Evolutionary conservation across 2,113 vertebrate species (phyloP).

Genomic region (Syngnathus scovelli): DNA sequence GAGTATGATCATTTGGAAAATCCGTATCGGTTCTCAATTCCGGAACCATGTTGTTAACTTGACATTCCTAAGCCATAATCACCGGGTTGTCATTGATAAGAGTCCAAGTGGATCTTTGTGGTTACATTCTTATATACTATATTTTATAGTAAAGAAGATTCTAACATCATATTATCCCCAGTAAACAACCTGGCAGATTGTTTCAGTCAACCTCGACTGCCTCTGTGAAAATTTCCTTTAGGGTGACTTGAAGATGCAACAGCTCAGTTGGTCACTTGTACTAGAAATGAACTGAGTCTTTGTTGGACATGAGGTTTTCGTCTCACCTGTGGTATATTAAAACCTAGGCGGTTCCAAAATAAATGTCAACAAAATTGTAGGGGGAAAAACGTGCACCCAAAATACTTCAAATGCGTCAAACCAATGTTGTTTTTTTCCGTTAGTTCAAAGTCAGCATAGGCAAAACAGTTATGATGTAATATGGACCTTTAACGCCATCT

Average conservation of each 20-base stretch:
- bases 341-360: conserved; percentile 18
- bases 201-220: background rate
- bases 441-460: background rate
- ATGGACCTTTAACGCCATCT: too few relatives aligned
- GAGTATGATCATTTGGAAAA: background rate
- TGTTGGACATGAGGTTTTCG: background rate
- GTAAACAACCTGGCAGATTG: background rate
- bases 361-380: conserved; percentile 30
- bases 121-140: background rate
- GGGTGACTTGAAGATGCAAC: background rate
- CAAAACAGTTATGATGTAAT: background rate
- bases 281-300: background rate
- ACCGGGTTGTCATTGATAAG: conserved; percentile 2
- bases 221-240: background rate
- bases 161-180: background rate
- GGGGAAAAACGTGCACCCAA: background rate
- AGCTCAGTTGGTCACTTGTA: background rate
- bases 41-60: background rate
- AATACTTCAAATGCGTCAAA: conserved; percentile 8
- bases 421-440: background rate
- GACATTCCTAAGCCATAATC: conserved; percentile 3
- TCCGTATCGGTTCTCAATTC: background rate
- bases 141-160: background rate
- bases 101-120: background rate
- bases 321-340: conserved; percentile 14